Evolutionary conservation across 2,888 invertebrate genomes (phyloP), one percentile per base, ranked within the genome.

Genomic region (Aelia acuminata): DNA sequence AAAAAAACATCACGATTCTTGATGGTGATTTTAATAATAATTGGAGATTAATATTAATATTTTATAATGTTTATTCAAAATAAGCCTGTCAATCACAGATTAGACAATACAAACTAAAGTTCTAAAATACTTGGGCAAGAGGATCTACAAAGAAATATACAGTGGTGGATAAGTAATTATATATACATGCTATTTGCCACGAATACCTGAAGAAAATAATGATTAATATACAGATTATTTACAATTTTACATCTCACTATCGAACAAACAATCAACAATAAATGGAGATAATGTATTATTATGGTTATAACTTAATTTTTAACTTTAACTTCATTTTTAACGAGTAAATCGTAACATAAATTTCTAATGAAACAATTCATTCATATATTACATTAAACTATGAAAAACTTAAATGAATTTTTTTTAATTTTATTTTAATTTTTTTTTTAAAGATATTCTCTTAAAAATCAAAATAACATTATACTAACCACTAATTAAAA

Each of bases 101-200:
- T 80, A 80, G 75, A 18, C 39, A 39, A 8, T 8, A 39, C 43
- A n/a, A 43, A 80, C n/a, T 43, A 80, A 22, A 80, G 39, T 18
- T 47, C 11, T n/a, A 43, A n/a, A 8, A 20, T 43, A 43, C 80
- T n/a, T 15, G 22, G 80, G 15, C 35, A 80, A 43, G 43, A 47
- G 43, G 22, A 43, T 43, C 80, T 10, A 80, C n/a, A 43, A n/a
- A 80, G 39, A 80, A 39, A 80, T 80, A 47, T 11, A 80, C n/a
- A 80, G 31, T 43, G 43, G 39, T 43, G 43, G 80, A 43, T 80
- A 2, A 10, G 13, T 80, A 80, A 1, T n/a, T n/a, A 80, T 4
- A 80, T 80, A n/a, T 80, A 80, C 80, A 43, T 80, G 80, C 80
- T 80, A 11, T 35, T 47, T 80, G 80, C 80, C 35, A 35, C n/a